Conservation (phyloP, 2,797 vertebrate genomes). For the Astyanax mexicanus region DNA sequence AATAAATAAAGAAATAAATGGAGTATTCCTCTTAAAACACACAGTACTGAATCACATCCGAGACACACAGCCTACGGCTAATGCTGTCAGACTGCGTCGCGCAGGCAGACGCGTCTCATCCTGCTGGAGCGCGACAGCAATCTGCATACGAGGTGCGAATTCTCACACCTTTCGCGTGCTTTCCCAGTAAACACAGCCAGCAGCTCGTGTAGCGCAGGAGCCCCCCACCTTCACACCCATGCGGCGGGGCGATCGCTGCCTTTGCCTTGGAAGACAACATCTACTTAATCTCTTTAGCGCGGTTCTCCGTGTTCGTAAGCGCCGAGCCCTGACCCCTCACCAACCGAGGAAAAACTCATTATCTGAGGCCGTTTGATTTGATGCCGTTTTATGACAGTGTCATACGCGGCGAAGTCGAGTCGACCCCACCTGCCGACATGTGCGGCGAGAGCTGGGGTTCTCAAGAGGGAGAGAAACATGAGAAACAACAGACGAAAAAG, state of each 20-base stretch:
- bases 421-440: constrained; percentile 17
- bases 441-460: not conserved
- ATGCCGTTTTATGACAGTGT: constrained; percentile 15
- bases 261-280: not conserved
- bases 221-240: not conserved
- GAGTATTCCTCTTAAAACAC: not conserved
- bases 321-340: not conserved
- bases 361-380: not conserved
- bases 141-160: constrained; percentile 25
- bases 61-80: not conserved
- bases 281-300: not conserved
- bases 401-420: constrained; percentile 6
- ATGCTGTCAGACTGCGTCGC: not conserved
- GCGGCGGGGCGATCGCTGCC: not conserved
- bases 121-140: constrained; percentile 22
- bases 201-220: constrained; percentile 5
- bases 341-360: constrained; percentile 4
- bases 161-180: constrained; percentile 28
- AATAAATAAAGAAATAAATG: not conserved
- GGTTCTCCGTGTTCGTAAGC: not conserved
- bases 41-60: not conserved
- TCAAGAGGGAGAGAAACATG: not conserved
- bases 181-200: constrained; percentile 20
- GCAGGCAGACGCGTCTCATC: constrained; percentile 28
- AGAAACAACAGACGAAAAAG: not conserved